phyloP scores from a whole-genome alignment of 2,113 vertebrate species.

The Tyrannus savana region DNA sequence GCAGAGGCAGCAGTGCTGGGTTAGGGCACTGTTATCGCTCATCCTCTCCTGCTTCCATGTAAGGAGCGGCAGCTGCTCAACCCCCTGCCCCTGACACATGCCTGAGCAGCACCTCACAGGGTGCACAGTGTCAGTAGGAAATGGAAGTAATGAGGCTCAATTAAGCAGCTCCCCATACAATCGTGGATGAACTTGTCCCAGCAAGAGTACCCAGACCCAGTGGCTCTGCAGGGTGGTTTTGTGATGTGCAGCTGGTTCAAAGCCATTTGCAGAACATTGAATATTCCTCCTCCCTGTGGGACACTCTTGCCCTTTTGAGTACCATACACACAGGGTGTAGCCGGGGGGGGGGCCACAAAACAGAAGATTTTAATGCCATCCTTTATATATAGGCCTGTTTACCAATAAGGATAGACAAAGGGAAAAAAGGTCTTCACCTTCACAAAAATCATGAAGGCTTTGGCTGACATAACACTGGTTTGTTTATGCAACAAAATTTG shows the following conservation, averaged over 20 bases:
- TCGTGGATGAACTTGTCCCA: constrained; percentile 37
- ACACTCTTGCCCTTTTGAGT: constrained; percentile 50
- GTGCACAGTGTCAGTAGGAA: constrained; percentile 42
- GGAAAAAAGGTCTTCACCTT: background rate
- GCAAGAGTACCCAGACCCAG: constrained; percentile 43
- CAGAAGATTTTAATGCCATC: background rate
- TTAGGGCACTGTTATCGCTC: background rate
- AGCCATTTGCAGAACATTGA: background rate
- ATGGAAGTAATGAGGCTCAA: constrained; percentile 61
- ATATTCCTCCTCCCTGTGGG: constrained; percentile 61
- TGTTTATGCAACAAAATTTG: background rate
- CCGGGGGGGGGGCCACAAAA: background rate
- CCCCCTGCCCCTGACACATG: constrained; percentile 5
- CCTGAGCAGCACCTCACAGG: constrained; percentile 12
- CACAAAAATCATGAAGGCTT: background rate
- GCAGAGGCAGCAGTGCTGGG: background rate
- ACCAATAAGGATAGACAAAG: background rate
- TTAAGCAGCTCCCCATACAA: constrained; percentile 59
- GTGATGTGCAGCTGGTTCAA: constrained; percentile 58
- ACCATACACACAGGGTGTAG: background rate
- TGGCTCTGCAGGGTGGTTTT: constrained; percentile 45
- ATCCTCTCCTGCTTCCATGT: background rate
- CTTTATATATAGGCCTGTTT: background rate
- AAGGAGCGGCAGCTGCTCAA: constrained; percentile 4
- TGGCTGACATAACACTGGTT: background rate